These are phyloP conservation scores for Iphiclides podalirius DNA, from an alignment of 2,888 invertebrate genomes.

Conservation along the genomic window DNA sequence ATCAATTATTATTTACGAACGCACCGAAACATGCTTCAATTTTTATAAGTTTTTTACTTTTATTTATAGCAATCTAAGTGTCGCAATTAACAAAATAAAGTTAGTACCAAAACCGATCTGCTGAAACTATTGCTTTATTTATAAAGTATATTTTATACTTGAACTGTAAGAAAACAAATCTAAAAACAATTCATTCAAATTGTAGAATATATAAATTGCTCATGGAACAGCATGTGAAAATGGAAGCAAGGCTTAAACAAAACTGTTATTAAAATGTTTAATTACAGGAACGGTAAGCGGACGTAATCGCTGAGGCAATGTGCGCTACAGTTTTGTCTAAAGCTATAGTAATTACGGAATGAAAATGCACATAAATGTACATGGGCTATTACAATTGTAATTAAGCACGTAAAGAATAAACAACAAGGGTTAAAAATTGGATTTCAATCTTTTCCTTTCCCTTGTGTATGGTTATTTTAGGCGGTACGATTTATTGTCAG, in stretches of 20 bases:
- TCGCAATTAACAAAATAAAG: too few species aligned
- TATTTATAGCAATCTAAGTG: too few species aligned
- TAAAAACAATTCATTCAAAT: too few species aligned
- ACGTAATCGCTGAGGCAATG: conserved; percentile 56
- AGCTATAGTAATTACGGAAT: conserved; percentile 61
- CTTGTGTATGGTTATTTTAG: neutral
- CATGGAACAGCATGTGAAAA: conserved; percentile 6
- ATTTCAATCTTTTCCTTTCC: neutral
- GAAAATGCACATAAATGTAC: conserved; percentile 46
- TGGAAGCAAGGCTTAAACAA: conserved; percentile 43
- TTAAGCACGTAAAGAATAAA: conserved; percentile 48
- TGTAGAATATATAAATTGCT: too few species aligned
- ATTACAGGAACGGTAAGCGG: conserved; percentile 75
- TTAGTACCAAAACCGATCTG: too few species aligned
- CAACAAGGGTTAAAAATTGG: conserved; percentile 24
- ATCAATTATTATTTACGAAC: too few species aligned
- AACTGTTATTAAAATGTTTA: conserved; percentile 75
- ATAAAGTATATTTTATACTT: too few species aligned
- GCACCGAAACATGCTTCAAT: too few species aligned
- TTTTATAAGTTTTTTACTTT: too few species aligned
- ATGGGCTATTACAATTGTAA: conserved; percentile 45
- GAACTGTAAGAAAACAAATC: too few species aligned
- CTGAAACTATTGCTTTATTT: too few species aligned
- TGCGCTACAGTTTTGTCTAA: conserved; percentile 71
- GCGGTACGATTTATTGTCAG: too few species aligned